phyloP scores from a whole-genome alignment of 2,797 vertebrate species.

The Falco cherrug region DNA sequence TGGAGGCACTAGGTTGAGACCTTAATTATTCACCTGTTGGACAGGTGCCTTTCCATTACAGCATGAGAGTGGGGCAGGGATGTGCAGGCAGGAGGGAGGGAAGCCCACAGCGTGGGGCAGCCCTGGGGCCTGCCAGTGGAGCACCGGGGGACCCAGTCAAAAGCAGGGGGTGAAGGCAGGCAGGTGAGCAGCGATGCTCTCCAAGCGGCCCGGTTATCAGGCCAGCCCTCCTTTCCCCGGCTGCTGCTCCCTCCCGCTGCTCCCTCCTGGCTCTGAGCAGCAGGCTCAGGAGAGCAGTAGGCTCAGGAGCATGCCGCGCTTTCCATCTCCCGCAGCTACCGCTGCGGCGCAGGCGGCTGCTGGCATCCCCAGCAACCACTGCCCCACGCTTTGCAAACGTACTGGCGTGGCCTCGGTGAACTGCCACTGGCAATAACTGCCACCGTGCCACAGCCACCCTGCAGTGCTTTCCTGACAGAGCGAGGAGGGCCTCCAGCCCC shows the following conservation, averaged over 20 bases:
- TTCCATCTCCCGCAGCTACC: neutral
- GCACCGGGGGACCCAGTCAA: accelerated
- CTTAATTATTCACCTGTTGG: slow-evolving; percentile 71
- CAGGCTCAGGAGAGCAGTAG: neutral
- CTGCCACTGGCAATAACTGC: neutral
- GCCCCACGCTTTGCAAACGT: accelerated
- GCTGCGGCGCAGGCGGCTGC: neutral
- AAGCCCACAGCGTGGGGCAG: accelerated
- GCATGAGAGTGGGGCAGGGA: neutral
- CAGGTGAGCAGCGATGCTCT: neutral
- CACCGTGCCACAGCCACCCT: neutral
- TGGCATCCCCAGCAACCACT: neutral
- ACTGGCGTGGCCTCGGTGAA: neutral
- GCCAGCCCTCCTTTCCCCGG: neutral
- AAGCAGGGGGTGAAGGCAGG: neutral
- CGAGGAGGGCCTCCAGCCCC: neutral
- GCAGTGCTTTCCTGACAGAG: neutral
- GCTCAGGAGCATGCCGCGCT: neutral
- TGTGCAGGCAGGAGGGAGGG: neutral
- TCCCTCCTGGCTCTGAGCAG: neutral
- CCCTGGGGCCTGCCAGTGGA: neutral
- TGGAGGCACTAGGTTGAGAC: slow-evolving; percentile 12
- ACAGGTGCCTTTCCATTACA: slow-evolving; percentile 42
- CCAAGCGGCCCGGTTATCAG: neutral
- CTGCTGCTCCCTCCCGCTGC: neutral